Evolutionary conservation across 2,113 vertebrate species (phyloP).

Genomic region (Quiscalus mexicanus): DNA sequence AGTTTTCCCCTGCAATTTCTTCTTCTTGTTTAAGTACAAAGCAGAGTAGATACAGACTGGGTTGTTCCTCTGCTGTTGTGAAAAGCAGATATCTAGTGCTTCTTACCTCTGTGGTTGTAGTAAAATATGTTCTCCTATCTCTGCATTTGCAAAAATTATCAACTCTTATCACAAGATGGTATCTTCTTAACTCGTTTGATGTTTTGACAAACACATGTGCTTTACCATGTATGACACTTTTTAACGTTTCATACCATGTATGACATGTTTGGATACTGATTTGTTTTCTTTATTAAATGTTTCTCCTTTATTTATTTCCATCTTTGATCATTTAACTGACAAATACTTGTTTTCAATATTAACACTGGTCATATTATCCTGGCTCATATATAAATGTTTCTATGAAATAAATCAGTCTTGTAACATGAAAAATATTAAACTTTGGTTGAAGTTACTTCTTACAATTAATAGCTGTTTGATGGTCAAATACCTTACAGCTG

Average conservation of each 20-base stretch:
- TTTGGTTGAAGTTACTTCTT: constrained; percentile 53
- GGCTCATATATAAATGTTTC: constrained; percentile 38
- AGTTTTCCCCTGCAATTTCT: neutral
- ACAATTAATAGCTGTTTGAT: constrained; percentile 37
- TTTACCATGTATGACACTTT: neutral
- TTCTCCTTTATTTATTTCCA: neutral
- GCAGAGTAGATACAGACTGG: neutral
- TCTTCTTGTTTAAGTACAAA: neutral
- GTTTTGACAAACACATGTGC: neutral
- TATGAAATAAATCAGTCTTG: constrained; percentile 40
- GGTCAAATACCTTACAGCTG: constrained; percentile 8
- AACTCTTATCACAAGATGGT: neutral
- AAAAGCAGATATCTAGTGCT: neutral
- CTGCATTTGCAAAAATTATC: neutral
- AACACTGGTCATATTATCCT: constrained; percentile 27
- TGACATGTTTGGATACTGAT: neutral
- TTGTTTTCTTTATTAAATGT: neutral
- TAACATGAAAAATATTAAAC: constrained; percentile 53
- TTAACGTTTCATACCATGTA: neutral
- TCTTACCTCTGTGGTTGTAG: neutral
- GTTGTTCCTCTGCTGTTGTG: neutral
- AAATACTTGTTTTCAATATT: constrained; percentile 17
- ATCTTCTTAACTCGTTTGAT: neutral
- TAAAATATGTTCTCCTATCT: neutral
- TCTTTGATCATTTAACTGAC: constrained; percentile 56